phyloP scores from a whole-genome alignment of 2,113 vertebrate species.

The Noturus placidus region DNA sequence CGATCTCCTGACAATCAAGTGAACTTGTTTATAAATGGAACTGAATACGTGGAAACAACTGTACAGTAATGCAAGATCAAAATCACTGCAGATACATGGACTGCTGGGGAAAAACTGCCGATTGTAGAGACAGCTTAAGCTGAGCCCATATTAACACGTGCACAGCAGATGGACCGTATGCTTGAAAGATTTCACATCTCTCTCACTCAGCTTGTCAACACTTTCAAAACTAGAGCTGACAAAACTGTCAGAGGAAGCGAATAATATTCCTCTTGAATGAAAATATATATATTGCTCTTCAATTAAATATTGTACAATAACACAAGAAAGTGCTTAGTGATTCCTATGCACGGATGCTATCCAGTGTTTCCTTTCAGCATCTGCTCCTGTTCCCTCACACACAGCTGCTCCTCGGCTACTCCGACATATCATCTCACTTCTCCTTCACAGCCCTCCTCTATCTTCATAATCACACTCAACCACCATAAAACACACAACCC shows the following conservation, averaged over 20 bases:
- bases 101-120: not conserved
- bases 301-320: not conserved
- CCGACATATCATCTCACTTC: conserved; percentile 9
- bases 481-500: conserved; percentile 5
- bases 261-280: not conserved
- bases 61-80: not conserved
- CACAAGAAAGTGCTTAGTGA: conserved; percentile 16
- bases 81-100: not conserved
- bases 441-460: conserved; percentile 2
- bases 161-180: not conserved
- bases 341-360: not conserved
- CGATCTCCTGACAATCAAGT: not conserved
- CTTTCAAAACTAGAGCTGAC: conserved; percentile 14
- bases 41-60: conserved; percentile 25
- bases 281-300: conserved; percentile 1
- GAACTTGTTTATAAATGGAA: not conserved
- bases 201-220: conserved; percentile 23
- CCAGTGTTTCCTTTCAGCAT: conserved; percentile 21
- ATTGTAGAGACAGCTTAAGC: conserved; percentile 7
- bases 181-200: conserved; percentile 24
- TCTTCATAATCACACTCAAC: not conserved
- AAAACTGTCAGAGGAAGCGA: conserved; percentile 12
- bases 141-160: conserved; percentile 27
- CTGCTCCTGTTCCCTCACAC: conserved; percentile 19
- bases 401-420: not conserved